Base-by-base conservation (phyloP, 2,797 vertebrate genomes). In the Pangasius mekongensis region DNA sequence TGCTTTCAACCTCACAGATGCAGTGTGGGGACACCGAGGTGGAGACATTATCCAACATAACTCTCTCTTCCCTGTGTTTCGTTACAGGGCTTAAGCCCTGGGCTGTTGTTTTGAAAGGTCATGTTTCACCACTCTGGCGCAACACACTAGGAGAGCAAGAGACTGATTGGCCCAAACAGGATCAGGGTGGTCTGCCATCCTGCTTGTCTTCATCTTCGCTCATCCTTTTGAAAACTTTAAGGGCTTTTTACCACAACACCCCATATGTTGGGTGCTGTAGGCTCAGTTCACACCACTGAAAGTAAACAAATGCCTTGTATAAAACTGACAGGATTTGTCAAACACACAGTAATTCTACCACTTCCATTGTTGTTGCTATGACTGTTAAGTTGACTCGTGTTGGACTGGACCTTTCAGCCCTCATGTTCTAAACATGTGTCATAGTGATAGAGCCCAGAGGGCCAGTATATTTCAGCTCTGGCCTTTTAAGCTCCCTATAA, bases 381-480 rank as follows among this genome's bases (percentile, higher is more conserved):
- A 56, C 80, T 87, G 69, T 89, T 87, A 83, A 30, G 69, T 76
- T 81, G 82, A 78, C 39, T 78, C 49, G 58, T 8, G 71, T 54
- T 60, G 33, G 78, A 76, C 56, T 36, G 56, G 84, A 91, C 90
- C 90, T 90, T 90, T 86, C 39, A 2, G 73, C 54, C 43, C 43
- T 89, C 88, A 82, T n/a, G 78, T 77, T 89, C 89, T 93, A 93
- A 92, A 94, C 90, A 91, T 69, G 60, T 91, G 92, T 92, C 93
- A 92, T 33, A 6, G 22, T 93, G 93, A 94, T 64, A 86, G n/a
- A 91, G 71, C 85, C 89, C 93, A 94, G 93, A 83, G n/a, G 20
- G 18, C 47, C 84, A 27, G 60, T 80, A 64, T 87, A 86, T 86
- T 77, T 90, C 85, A 89, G 58, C 77, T 27, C 52, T 88, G 88